Evolutionary conservation across 92 coral and sea anemone genomes (phyloP), one percentile per base, ranked within the genome.

Genomic region (Parazoanthus atlanticus): DNA sequence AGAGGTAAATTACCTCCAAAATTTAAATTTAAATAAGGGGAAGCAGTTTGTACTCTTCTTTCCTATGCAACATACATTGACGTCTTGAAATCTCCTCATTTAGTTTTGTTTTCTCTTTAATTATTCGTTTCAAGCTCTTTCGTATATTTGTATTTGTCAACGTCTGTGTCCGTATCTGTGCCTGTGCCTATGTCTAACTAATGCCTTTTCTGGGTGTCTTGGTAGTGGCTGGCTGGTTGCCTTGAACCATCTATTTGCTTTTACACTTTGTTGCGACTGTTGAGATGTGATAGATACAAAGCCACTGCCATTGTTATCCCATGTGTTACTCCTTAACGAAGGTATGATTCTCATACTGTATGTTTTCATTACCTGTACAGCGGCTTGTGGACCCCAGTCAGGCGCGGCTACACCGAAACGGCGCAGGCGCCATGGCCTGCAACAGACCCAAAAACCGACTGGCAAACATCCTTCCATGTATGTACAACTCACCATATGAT

Each of bases 381-480:
- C 92, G 93, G 36, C 94, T 95, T 26, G 91, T 90, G 47, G 93
- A 93, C 73, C 98, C 98, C 1, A 80, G 88, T 34, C 98, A 95
- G 76, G 94, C 93, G 19, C 94, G 94, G 40, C 88, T 93, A 56
- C 93, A 86, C 47, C 92, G 90, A 77, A 94, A 95, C 56, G 98
- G 95, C 25, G 84, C 98, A 6, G 98, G 96, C 1, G 90, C 93
- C 31, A 85, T 92, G 69, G 76, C 95, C n/a, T 80, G 86, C 30
- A 97, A 95, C 93, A 94, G 95, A 93, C 93, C 94, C 5, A 97
- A 97, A 85, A 95, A 97, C 89, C 93, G 99, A 88, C 86, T 93
- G 88, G 95, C 98, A 6, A 97, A 95, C 65, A 97, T 97, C 74
- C 89, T 97, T 31, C 99, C 99, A 40, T 94, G 99, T 97, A 95